phyloP scores from a whole-genome alignment of 2,888 invertebrate genomes.

The Neria commutata region DNA sequence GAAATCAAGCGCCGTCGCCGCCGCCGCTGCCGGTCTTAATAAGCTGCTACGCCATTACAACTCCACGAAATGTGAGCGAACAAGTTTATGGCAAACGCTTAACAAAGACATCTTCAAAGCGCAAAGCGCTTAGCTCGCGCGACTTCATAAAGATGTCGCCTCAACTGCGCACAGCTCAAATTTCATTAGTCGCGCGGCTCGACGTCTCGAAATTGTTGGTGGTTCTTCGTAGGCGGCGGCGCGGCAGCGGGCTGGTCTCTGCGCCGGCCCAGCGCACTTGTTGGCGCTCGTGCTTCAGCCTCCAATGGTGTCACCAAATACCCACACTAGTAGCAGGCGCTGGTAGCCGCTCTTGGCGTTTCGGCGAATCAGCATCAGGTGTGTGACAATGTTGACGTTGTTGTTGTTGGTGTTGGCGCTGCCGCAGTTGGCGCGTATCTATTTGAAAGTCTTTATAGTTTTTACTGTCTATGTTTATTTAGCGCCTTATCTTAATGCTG shows the following conservation, averaged over 20 bases:
- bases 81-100: too few relatives aligned
- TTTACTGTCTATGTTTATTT: background rate
- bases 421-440: background rate
- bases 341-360: too few relatives aligned
- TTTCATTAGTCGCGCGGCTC: too few relatives aligned
- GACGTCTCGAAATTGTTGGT: too few relatives aligned
- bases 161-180: too few relatives aligned
- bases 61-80: background rate
- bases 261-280: background rate
- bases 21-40: background rate
- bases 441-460: background rate
- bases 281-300: background rate
- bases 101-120: background rate
- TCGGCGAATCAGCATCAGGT: conserved; percentile 5
- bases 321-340: too few relatives aligned
- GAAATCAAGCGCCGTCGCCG: background rate
- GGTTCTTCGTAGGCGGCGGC: too few relatives aligned
- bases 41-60: background rate
- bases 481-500: too few relatives aligned
- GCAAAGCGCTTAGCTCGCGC: background rate
- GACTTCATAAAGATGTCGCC: background rate
- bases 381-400: background rate
- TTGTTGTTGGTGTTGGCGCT: background rate
- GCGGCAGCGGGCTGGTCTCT: too few relatives aligned
- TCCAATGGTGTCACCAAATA: background rate